Conservation (phyloP, 2,113 vertebrate species). For the Rhea americana region DNA sequence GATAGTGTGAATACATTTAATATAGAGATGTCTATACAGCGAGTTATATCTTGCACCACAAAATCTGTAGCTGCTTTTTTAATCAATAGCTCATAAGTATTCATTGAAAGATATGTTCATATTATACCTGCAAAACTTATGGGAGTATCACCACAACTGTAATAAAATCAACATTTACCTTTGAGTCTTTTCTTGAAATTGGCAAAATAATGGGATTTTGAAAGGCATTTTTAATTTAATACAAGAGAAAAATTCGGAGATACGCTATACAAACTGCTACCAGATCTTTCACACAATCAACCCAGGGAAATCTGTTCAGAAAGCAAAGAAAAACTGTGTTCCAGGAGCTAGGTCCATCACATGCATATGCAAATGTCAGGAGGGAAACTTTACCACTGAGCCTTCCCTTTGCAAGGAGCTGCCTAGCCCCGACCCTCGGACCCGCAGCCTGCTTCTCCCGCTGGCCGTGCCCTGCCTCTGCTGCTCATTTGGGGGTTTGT, state of each 20-base stretch:
- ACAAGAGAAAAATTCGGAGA: background rate
- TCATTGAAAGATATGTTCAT: conserved; percentile 62
- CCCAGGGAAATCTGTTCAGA: conserved; percentile 4
- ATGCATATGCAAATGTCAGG: conserved; percentile 21
- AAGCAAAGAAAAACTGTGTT: conserved; percentile 6
- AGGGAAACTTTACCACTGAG: background rate
- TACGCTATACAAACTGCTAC: background rate
- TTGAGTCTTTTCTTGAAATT: background rate
- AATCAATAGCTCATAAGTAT: conserved; percentile 65
- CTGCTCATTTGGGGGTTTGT: rapidly evolving
- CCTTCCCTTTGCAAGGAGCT: background rate
- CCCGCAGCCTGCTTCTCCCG: background rate
- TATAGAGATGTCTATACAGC: conserved; percentile 65
- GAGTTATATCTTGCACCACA: conserved; percentile 53
- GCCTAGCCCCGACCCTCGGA: background rate
- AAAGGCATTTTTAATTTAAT: conserved; percentile 20
- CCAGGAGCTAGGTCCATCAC: background rate
- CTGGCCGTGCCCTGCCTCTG: background rate
- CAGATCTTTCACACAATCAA: conserved; percentile 10
- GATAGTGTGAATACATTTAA: conserved; percentile 66
- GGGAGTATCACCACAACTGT: background rate
- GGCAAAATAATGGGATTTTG: background rate
- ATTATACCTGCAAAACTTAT: conserved; percentile 2
- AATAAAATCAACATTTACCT: conserved; percentile 52
- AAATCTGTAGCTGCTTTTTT: conserved; percentile 56